Base-by-base conservation (phyloP, 2,113 vertebrate species). In the Promerops cafer region DNA sequence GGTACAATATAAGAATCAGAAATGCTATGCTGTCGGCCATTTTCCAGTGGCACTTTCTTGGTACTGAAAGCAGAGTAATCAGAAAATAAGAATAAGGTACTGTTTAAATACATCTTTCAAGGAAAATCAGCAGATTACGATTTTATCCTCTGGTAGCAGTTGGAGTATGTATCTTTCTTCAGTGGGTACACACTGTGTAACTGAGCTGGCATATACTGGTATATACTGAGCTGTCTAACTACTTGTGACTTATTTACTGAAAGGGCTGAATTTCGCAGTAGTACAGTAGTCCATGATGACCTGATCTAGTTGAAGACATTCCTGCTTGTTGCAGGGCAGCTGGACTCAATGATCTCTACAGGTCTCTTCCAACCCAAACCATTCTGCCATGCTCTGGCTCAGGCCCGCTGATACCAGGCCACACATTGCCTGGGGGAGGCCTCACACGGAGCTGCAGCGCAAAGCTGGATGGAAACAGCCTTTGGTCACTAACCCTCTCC, bases 401-500 rank as follows among this genome's bases (percentile, higher is more conserved):
- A 0, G 30, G 18, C 20, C 33, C 20, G 47, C 37, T 0, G 1
- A 59, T 0, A 2, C 30, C 35, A 53, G 54, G 26, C 13, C 8
- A 13, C 0, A 1, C 42, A 7, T 20, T 18, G 6, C 22, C 24
- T 1, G 2, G 10, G 26, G 35, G 65, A 82, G 94, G 71, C 30
- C n/a, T 61, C 72, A 50, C 42, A 68, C 2, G 16, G 35, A 61
- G 50, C 35, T 65, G 7, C 17, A 33, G 52, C 63, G 35, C 23
- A 79, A 69, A 83, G 72, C 31, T 57, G 59, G 21, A 17, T 1
- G 1, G 13, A 37, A 65, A 15, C 31, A 66, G 54, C 24, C 24
- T 63, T 70, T 78, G 72, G 40, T 14, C 50, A 30, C 33, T 17
- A 54, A 64, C 11, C 20, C 30, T 66, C 39, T n/a, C 28, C 24